Evolutionary conservation across 1,140 invertebrate species (phyloP).

Genomic region (Plectus sambesii): DNA sequence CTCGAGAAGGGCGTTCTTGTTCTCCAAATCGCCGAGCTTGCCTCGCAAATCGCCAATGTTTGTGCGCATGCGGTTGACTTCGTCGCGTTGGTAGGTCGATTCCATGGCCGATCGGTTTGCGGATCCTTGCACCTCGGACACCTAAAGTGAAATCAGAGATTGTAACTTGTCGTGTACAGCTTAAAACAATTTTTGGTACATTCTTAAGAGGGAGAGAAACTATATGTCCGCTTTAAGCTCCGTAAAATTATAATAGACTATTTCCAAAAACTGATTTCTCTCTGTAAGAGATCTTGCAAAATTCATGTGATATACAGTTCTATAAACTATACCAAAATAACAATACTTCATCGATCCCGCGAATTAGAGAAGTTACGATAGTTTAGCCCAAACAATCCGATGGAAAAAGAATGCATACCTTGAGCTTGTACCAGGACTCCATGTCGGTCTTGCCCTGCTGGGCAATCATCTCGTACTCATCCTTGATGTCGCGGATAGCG

Average conservation of each 20-base stretch:
- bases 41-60: slow-evolving; percentile 49
- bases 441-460: slow-evolving; percentile 49
- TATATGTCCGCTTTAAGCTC: background rate
- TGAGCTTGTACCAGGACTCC: slow-evolving; percentile 46
- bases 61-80: slow-evolving; percentile 50
- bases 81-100: slow-evolving; percentile 49
- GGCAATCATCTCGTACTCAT: slow-evolving; percentile 51
- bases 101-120: slow-evolving; percentile 51
- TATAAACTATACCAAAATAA: no score
- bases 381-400: background rate
- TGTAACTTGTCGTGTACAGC: slow-evolving; percentile 45
- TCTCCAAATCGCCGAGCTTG: slow-evolving; percentile 50
- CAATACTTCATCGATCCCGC: no score
- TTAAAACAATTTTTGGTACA: no score
- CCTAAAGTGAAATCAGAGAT: slow-evolving; percentile 22
- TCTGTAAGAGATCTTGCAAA: no score
- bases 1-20: slow-evolving; percentile 50
- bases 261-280: no score
- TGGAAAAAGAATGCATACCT: no score
- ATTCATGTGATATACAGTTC: no score
- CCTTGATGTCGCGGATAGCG: slow-evolving; percentile 52
- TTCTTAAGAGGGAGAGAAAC: no score
- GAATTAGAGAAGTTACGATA: background rate
- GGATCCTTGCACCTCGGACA: slow-evolving; percentile 50
- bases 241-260: no score